These are phyloP conservation scores for Paramisgurnus dabryanus DNA, from an alignment of 2,113 vertebrate genomes.

Conservation along the genomic window DNA sequence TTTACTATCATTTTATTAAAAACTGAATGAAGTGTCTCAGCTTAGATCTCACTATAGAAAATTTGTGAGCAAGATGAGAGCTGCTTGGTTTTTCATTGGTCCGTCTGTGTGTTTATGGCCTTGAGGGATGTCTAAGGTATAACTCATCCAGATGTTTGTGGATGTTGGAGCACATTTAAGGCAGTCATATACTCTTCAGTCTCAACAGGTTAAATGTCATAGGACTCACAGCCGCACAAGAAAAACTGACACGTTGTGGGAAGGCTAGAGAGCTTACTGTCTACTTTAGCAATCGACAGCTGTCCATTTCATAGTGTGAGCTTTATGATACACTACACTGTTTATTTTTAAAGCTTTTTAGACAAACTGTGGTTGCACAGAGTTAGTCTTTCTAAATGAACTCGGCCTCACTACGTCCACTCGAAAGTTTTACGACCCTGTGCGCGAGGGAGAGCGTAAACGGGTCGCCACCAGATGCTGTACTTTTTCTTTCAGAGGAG, in stretches of 20 bases:
- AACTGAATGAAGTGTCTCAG: not conserved
- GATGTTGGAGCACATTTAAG: slow-evolving; percentile 54
- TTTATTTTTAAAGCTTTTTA: slow-evolving; percentile 18
- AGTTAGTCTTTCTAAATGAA: slow-evolving; percentile 37
- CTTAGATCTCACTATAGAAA: slow-evolving; percentile 1
- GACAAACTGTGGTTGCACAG: slow-evolving; percentile 33
- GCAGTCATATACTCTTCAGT: slow-evolving; percentile 70
- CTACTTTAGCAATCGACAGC: slow-evolving; percentile 6
- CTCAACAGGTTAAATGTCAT: slow-evolving; percentile 69
- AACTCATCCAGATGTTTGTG: slow-evolving; percentile 54
- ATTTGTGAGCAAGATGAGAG: slow-evolving; percentile 9
- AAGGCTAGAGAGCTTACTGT: not conserved
- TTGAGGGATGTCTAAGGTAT: slow-evolving; percentile 45
- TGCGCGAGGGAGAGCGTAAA: slow-evolving; percentile 37
- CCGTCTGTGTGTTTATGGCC: slow-evolving; percentile 34
- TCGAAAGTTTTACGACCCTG: slow-evolving; percentile 39
- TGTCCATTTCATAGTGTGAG: slow-evolving; percentile 22
- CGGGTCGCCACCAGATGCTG: slow-evolving; percentile 12
- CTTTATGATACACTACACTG: slow-evolving; percentile 28
- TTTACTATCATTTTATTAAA: slow-evolving; percentile 10
- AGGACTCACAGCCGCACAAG: slow-evolving; percentile 62
- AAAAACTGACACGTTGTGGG: slow-evolving; percentile 12
- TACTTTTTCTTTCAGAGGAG: slow-evolving; percentile 37
- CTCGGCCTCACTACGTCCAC: slow-evolving; percentile 37
- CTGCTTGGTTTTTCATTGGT: slow-evolving; percentile 7